These are phyloP conservation scores for Indri indri DNA, from an alignment of 2,113 vertebrate species.

Conservation along the genomic window DNA sequence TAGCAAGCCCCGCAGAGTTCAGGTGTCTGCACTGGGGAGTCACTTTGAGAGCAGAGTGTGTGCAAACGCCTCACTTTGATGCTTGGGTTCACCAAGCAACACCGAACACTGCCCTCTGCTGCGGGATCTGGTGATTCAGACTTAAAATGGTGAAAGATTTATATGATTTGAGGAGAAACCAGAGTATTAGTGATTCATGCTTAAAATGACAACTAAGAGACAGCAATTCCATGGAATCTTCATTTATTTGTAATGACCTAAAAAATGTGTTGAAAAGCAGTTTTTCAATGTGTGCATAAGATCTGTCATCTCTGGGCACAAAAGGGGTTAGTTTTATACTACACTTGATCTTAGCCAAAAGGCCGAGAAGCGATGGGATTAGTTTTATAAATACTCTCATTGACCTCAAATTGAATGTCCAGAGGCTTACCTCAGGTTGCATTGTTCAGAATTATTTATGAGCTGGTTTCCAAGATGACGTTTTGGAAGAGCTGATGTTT, in stretches of 20 bases:
- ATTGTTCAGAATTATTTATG: background rate
- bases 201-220: background rate
- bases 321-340: background rate
- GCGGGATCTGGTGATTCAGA: accelerated
- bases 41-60: background rate
- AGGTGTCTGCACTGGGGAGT: background rate
- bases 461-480: background rate
- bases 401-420: background rate
- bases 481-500: background rate
- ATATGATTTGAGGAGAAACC: too few species aligned
- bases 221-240: background rate
- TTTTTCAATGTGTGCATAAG: background rate
- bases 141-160: background rate
- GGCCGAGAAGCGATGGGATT: too few species aligned
- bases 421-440: background rate
- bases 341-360: too few species aligned
- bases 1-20: background rate
- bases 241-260: background rate
- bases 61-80: background rate
- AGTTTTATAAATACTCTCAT: background rate
- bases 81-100: background rate
- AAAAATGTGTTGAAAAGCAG: background rate
- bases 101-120: background rate
- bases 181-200: background rate
- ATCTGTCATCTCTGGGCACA: background rate